Percentiles rank a stretch among this genome's conserved stretches.
Evolutionary conservation across 2,113 vertebrate species (phyloP).

Genomic region (Hydrolagus affinis): DNA sequence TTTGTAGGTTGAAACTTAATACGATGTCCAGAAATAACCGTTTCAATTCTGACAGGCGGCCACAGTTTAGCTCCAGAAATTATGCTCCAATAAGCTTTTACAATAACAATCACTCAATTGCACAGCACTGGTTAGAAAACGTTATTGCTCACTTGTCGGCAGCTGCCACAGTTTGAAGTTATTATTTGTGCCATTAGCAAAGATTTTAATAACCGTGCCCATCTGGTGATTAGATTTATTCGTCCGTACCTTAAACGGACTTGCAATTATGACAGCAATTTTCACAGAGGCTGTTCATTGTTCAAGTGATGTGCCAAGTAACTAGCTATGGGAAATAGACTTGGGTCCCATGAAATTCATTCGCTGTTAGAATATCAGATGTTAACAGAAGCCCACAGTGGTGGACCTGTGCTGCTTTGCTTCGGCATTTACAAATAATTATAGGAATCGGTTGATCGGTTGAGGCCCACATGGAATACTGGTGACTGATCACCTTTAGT

Average conservation of each 20-base stretch:
- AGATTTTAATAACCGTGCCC: constrained; percentile 40
- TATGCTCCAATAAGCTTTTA: constrained; percentile 29
- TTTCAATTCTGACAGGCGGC: no score
- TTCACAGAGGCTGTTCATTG: not conserved
- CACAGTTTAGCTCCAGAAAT: not conserved
- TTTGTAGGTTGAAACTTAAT: no score
- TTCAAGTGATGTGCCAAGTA: constrained; percentile 40
- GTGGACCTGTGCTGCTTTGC: not conserved
- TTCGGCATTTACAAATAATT: constrained; percentile 1
- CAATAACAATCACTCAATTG: constrained; percentile 31
- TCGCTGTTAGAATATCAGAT: constrained; percentile 15
- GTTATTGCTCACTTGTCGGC: constrained; percentile 34
- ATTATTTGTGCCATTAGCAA: constrained; percentile 40
- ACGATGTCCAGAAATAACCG: no score
- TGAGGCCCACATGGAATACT: not conserved
- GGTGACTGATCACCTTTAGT: no score
- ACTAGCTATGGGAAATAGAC: constrained; percentile 22
- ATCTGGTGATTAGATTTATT: constrained; percentile 41
- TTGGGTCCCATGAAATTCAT: constrained; percentile 26
- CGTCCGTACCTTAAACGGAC: constrained; percentile 35
- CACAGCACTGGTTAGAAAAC: constrained; percentile 30
- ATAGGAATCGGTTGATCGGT: not conserved
- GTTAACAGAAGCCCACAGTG: constrained; percentile 9
- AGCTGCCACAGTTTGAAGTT: constrained; percentile 35
- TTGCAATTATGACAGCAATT: constrained; percentile 38